Percentiles rank a stretch among this genome's conserved stretches.
Conservation (phyloP, 1,140 invertebrate genomes). For the Chrysomallon squamiferum region DNA sequence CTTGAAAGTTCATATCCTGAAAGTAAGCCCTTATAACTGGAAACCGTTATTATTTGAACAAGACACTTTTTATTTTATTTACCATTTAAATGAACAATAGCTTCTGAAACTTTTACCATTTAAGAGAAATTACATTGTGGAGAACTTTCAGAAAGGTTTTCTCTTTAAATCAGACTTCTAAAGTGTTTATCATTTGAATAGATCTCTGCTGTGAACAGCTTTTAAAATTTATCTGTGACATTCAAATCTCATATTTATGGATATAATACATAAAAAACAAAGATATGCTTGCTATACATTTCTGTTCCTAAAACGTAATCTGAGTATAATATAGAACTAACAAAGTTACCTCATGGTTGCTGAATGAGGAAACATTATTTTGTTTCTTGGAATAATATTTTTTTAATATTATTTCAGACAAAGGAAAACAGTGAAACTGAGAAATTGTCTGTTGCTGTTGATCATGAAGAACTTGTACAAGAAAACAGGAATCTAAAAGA, state of each 20-base stretch:
- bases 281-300: background rate
- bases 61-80: too few species aligned
- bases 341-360: background rate
- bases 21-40: too few species aligned
- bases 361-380: background rate
- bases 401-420: conserved; percentile 14
- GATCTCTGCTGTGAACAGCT: too few species aligned
- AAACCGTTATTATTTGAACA: too few species aligned
- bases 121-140: too few species aligned
- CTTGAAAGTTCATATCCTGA: background rate
- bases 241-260: too few species aligned
- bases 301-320: background rate
- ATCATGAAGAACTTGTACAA: conserved; percentile 12
- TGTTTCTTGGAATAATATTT: background rate
- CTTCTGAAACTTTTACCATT: too few species aligned
- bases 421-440: conserved; percentile 9
- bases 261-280: background rate
- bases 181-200: too few species aligned
- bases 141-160: too few species aligned
- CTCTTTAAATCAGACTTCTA: too few species aligned
- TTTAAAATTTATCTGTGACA: too few species aligned
- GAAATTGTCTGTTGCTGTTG: conserved; percentile 6
- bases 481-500: conserved; percentile 11
- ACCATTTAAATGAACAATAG: too few species aligned
- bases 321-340: background rate